Evolutionary conservation across 2,888 invertebrate genomes (phyloP), one percentile per base, ranked within the genome.

Genomic region (Morinoia aosen): DNA sequence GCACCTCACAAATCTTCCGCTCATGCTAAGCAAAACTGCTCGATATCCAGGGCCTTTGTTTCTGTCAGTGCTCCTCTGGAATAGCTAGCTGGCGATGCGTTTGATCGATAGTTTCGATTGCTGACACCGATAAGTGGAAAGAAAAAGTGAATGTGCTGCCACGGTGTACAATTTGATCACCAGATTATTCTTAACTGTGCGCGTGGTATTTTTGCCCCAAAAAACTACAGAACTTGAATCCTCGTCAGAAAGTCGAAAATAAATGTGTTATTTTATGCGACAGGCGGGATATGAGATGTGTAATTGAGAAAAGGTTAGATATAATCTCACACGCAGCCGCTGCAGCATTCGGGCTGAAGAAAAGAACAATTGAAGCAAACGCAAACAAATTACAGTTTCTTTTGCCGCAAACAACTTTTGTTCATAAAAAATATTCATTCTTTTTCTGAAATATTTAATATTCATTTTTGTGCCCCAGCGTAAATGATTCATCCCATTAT

Each of bases 31-130:
- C 76, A 76, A 76, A 76, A 76, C 10, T 16, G 25, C 76, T 76
- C 76, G 76, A 33, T 76, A 33, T 76, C 33, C 76, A 16, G 76
- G 10, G 90, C 90, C 40, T 90, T 90, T 48, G 90, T 90, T 16
- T 90, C 90, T 48, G 48, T 40, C 40, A 90, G 90, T 19, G 40
- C 19, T 12, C 90, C 39, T 90, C 39, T 90, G 48, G 76, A 76
- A 76, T 76, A 76, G 76, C 76, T 76, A 76, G 76, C 16, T 48
- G 90, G 48, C 90, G 90, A 90, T 40, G 10, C 14, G 40, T 90
- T 90, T 90, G 90, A 90, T 90, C 90, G 90, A 90, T 90, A 90
- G 90, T 90, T 90, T 48, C 40, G 90, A 90, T 90, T 90, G 19
- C 90, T 39, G 40, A 39, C 90, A 48, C 48, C 90, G 40, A 90